Evolutionary conservation across 1,140 invertebrate genomes (phyloP), one percentile per base, ranked within the genome.

Genomic region (Cotesia vestalis): DNA sequence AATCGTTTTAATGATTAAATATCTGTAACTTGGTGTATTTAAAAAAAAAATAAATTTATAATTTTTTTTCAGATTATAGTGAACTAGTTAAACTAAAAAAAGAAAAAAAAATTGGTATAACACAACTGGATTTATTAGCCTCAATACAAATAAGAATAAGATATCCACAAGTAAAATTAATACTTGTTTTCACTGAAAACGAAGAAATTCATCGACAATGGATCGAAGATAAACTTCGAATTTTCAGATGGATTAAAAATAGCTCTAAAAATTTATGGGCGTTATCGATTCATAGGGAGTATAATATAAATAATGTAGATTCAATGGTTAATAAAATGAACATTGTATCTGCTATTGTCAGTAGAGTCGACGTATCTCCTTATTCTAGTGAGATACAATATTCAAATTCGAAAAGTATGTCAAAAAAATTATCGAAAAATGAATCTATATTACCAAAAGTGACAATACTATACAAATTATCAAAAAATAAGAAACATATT

Each of bases 51-150:
- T 53, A 36, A 35, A 66, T 60, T 71, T 51, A 35, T 34, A 36
- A 2, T 27, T 27, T 27, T 27, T 27, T 27, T 27, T 27, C 27
- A 83, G 82, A 83, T 71, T 38, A 53, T 6, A 72, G 53, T 69
- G 75, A 83, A 69, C 80, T 83, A 8, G 52, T 27, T 35, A 38
- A 38, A 0, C 71, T 82, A 20, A 77, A 69, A 71, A 69, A 46
- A 0, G 78, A 81, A 63, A 76, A 77, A 2, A 83, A 82, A 80
- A 76, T 83, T 60, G 82, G 82, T 4, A 78, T 83, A 14, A 78
- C 80, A 4, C 77, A 81, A 55, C 78, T 76, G 74, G 78, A 83
- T 71, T 66, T 83, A 3, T 64, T 76, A 38, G 77, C 78, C n/a
- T 70, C 76, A 5, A 76, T 79, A 3, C 81, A 82, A 70, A 75